Percentiles rank a stretch among this genome's conserved stretches.
Conservation (phyloP, 1,140 invertebrate genomes). For the Babylonia areolata region DNA sequence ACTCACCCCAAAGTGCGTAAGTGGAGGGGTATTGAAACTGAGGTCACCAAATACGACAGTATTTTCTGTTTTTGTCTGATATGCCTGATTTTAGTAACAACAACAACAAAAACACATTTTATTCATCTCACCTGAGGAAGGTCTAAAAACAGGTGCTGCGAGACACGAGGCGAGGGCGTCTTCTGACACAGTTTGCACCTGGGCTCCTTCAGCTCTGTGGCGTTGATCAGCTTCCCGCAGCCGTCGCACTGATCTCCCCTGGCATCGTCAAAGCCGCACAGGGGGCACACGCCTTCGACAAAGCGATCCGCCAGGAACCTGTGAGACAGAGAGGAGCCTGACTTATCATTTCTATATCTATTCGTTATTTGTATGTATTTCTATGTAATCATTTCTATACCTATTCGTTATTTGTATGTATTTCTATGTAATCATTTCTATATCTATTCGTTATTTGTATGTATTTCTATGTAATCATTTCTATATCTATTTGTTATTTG, state of each 20-base stretch:
- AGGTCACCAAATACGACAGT: too few species aligned
- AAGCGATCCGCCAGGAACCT: slow-evolving; percentile 87
- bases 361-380: too few species aligned
- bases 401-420: too few species aligned
- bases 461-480: too few species aligned
- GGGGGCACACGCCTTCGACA: slow-evolving; percentile 98
- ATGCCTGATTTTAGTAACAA: not conserved
- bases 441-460: too few species aligned
- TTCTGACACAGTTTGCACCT: slow-evolving; percentile 93
- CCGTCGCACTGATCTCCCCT: slow-evolving; percentile 99
- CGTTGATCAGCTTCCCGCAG: slow-evolving; percentile 97
- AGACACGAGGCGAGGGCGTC: slow-evolving; percentile 85
- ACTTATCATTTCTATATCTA: not conserved
- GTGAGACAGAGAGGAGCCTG: slow-evolving; percentile 36
- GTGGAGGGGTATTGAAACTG: too few species aligned
- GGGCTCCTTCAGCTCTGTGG: slow-evolving; percentile 91
- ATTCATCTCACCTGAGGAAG: slow-evolving; percentile 85
- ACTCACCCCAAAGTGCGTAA: too few species aligned
- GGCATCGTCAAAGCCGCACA: slow-evolving; percentile 94
- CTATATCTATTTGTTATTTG: too few species aligned
- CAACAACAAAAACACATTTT: too few species aligned
- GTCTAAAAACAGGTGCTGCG: slow-evolving; percentile 95
- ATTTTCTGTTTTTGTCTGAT: too few species aligned
- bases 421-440: too few species aligned
- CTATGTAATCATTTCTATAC: too few species aligned